Percentiles rank a stretch among this genome's conserved stretches.
phyloP scores from a whole-genome alignment of 2,797 vertebrate genomes.

The Phrynocephalus forsythii region DNA sequence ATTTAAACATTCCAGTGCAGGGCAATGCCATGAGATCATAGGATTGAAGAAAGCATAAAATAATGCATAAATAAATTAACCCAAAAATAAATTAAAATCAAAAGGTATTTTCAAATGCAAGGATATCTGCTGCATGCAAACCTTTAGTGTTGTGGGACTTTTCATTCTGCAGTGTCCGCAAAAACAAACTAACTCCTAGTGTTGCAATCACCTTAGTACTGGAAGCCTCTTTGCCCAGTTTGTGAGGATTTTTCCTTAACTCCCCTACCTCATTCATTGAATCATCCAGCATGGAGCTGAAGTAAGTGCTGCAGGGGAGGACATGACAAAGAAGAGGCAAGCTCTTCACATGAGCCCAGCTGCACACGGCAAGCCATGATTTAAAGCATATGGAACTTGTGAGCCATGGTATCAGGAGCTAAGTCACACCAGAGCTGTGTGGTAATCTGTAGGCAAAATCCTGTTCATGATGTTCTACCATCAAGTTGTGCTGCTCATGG shows the following conservation, averaged over 20 bases:
- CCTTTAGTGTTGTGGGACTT: neutral
- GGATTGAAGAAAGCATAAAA: neutral
- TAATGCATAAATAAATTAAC: no score
- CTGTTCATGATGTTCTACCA: no score
- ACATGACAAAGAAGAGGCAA: neutral
- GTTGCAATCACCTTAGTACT: neutral
- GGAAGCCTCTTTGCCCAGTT: neutral
- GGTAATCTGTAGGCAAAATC: neutral
- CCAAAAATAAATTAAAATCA: no score
- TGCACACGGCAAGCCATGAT: neutral
- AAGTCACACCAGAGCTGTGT: neutral
- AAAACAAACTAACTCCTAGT: neutral
- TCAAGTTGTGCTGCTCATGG: no score
- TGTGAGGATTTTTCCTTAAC: neutral
- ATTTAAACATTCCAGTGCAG: neutral
- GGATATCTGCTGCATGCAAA: neutral
- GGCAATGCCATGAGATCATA: neutral
- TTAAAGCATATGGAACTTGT: neutral
- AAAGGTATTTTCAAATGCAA: neutral
- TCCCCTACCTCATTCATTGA: neutral
- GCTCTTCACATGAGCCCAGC: neutral
- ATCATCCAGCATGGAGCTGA: neutral
- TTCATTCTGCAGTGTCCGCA: neutral
- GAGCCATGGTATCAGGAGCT: neutral
- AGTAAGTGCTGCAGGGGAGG: neutral